Evolutionary conservation across 2,113 vertebrate genomes (phyloP).

Genomic region (Cardinalis cardinalis): DNA sequence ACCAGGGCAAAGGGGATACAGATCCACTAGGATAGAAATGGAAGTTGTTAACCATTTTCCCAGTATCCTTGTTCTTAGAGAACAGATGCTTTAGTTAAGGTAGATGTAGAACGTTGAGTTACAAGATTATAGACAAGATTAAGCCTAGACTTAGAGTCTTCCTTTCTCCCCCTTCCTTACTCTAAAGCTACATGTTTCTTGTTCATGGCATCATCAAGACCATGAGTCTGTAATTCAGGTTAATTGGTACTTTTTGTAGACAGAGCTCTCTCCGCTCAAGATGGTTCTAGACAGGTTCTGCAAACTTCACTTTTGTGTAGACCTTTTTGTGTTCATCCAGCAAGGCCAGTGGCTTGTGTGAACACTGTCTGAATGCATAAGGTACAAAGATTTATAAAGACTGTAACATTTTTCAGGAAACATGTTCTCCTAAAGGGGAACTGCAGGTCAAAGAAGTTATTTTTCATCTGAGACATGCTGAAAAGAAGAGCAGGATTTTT

Average conservation of each 20-base stretch:
- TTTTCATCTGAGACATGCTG: background rate
- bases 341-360: background rate
- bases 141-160: background rate
- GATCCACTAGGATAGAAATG: slow-evolving; percentile 62
- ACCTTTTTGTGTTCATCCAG: background rate
- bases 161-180: background rate
- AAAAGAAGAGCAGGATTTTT: background rate
- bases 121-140: background rate
- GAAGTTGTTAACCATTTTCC: background rate
- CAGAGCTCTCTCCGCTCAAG: background rate
- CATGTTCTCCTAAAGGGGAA: background rate
- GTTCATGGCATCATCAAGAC: background rate
- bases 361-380: background rate
- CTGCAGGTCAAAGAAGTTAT: background rate
- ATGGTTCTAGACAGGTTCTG: background rate
- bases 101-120: background rate
- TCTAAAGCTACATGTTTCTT: background rate
- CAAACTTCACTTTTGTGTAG: background rate
- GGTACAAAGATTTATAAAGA: background rate
- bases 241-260: background rate
- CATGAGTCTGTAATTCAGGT: background rate
- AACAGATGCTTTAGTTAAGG: background rate
- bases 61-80: background rate
- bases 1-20: slow-evolving; percentile 74
- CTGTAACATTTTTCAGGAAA: background rate